These are phyloP conservation scores for Melozone crissalis DNA, from an alignment of 2,113 vertebrate genomes.

Conservation along the genomic window DNA sequence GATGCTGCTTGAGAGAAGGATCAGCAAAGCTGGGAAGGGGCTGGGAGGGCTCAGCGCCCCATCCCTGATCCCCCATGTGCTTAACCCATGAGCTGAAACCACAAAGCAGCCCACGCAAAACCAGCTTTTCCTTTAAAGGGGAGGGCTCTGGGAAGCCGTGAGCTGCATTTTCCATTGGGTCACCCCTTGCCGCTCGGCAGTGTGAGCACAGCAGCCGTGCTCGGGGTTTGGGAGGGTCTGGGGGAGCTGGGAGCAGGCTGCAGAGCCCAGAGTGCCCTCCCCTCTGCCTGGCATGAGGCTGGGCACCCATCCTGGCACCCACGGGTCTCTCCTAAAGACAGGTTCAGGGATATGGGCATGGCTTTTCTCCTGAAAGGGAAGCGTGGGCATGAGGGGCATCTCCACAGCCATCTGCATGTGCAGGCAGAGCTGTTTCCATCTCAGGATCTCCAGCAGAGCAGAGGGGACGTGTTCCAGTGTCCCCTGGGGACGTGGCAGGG, in stretches of 20 bases:
- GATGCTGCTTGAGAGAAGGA: neutral
- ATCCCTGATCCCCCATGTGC: rapidly evolving
- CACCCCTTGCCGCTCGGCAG: neutral
- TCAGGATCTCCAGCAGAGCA: neutral
- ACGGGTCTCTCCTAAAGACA: neutral
- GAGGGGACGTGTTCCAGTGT: neutral
- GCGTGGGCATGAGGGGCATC: rapidly evolving
- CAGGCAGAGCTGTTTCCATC: neutral
- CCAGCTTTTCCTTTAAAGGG: neutral
- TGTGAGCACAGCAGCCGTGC: neutral
- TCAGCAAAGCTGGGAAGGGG: neutral
- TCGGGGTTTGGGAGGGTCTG: neutral
- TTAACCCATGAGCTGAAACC: neutral
- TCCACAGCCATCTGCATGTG: rapidly evolving
- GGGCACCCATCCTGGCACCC: neutral
- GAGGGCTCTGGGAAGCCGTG: neutral
- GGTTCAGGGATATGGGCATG: neutral
- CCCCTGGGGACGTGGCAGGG: neutral
- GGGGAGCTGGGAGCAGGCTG: neutral
- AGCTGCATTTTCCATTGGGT: neutral
- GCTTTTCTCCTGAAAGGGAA: neutral
- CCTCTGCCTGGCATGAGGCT: neutral
- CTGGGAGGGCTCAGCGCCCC: neutral
- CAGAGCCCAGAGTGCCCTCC: neutral
- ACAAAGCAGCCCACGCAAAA: rapidly evolving